Percentiles rank a stretch among this genome's conserved stretches.
phyloP scores from a whole-genome alignment of 1,140 invertebrate species.

The Leptinotarsa lineolata region DNA sequence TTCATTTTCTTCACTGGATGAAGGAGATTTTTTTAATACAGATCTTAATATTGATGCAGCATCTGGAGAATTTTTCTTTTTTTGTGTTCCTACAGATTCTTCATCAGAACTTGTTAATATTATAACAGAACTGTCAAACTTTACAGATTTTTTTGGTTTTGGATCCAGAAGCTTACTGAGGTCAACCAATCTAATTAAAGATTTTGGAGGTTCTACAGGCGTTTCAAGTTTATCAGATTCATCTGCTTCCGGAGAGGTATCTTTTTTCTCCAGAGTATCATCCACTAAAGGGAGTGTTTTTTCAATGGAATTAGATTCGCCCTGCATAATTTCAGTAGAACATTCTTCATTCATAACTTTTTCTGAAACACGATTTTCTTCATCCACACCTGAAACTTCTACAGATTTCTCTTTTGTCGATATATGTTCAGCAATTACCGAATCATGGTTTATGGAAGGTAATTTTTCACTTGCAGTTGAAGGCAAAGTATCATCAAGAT shows the following conservation, averaged over 20 bases:
- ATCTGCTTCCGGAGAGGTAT: background rate
- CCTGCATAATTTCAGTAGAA: too few relatives aligned
- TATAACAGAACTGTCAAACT: constrained; percentile 42
- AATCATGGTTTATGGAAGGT: too few relatives aligned
- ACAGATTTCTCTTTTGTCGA: too few relatives aligned
- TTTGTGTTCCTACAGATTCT: constrained; percentile 32
- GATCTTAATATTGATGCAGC: constrained; percentile 1
- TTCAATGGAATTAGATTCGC: too few relatives aligned
- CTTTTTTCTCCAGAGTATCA: background rate
- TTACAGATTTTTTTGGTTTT: constrained; percentile 36
- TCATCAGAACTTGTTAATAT: constrained; percentile 46
- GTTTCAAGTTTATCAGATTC: background rate
- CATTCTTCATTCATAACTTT: too few relatives aligned
- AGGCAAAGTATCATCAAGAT: background rate
- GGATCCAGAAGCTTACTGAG: constrained; percentile 48
- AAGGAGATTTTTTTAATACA: constrained; percentile 24
- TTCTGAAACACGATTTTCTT: too few relatives aligned
- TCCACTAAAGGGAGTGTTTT: background rate
- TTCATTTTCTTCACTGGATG: constrained; percentile 26
- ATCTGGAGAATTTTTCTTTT: constrained; percentile 11
- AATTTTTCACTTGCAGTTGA: background rate
- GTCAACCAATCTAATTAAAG: constrained; percentile 46
- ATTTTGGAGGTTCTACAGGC: constrained; percentile 7
- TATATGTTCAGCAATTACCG: too few relatives aligned
- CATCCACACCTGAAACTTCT: too few relatives aligned